A percentile compares a stretch with the other conserved stretches of the same genome.
Conservation (phyloP, 2,113 vertebrate species). For the Catharus fuscescens region DNA sequence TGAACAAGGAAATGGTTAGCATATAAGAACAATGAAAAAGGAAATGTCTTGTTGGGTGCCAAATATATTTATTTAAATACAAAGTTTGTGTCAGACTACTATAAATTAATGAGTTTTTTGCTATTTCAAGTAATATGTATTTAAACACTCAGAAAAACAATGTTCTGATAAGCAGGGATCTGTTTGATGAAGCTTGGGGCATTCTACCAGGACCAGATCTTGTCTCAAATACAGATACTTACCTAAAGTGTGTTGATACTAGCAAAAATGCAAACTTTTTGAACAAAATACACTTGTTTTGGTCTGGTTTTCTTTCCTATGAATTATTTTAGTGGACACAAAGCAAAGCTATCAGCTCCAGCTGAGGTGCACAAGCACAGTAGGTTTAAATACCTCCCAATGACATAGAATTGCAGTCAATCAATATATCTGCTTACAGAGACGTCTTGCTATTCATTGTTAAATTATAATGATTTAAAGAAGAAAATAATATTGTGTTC, state of each 20-base stretch:
- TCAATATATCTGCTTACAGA: neutral
- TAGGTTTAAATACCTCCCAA: neutral
- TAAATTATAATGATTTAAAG: neutral
- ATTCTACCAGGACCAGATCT: neutral
- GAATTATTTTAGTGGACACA: neutral
- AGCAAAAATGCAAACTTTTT: neutral
- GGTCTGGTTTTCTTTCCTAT: neutral
- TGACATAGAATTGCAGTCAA: neutral
- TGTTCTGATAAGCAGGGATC: neutral
- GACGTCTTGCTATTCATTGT: neutral
- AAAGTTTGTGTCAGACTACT: neutral
- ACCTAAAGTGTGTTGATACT: neutral
- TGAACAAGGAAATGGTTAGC: neutral
- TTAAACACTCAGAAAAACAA: neutral
- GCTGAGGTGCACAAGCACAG: neutral
- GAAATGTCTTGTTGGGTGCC: neutral
- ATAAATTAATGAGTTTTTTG: neutral
- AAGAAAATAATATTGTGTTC: neutral
- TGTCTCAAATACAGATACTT: neutral
- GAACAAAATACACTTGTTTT: accelerated
- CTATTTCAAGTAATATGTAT: neutral
- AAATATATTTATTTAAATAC: neutral
- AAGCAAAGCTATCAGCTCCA: neutral
- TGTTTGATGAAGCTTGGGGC: neutral
- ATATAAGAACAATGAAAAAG: neutral